These are phyloP conservation scores for Prunella himalayana DNA, from an alignment of 2,113 vertebrate species.

Conservation along the genomic window DNA sequence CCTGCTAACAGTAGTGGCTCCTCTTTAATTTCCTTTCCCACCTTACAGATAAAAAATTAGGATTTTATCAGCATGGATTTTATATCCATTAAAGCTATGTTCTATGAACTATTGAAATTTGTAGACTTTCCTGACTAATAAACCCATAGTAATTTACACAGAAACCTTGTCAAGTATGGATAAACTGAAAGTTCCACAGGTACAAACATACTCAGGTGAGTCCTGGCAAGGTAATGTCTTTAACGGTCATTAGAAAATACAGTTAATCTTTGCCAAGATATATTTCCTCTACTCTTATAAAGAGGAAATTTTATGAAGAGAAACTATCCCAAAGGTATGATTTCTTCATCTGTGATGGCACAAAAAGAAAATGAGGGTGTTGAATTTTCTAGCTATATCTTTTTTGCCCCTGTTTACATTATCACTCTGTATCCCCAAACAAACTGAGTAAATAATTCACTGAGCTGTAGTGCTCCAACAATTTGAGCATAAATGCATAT, in stretches of 20 bases:
- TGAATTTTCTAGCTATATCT: background rate
- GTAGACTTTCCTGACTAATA: background rate
- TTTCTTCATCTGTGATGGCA: background rate
- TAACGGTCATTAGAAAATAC: background rate
- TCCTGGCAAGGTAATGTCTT: background rate
- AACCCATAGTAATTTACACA: background rate
- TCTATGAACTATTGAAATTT: background rate
- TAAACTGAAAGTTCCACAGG: background rate
- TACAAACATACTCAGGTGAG: background rate
- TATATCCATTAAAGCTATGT: background rate
- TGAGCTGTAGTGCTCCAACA: background rate
- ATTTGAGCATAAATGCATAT: background rate
- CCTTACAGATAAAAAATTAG: background rate
- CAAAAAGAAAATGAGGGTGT: background rate
- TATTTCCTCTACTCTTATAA: background rate
- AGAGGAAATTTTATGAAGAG: background rate
- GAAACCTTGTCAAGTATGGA: background rate
- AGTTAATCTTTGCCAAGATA: background rate
- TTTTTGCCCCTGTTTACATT: background rate
- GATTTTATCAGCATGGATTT: background rate
- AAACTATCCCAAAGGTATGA: background rate
- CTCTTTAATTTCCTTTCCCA: background rate
- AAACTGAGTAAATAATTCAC: background rate
- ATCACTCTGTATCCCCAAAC: background rate
- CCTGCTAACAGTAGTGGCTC: background rate